A percentile compares a stretch with the other conserved stretches of the same genome.
Evolutionary conservation across 2,797 vertebrate genomes (phyloP).

Genomic region (Eulemur mongoz): DNA sequence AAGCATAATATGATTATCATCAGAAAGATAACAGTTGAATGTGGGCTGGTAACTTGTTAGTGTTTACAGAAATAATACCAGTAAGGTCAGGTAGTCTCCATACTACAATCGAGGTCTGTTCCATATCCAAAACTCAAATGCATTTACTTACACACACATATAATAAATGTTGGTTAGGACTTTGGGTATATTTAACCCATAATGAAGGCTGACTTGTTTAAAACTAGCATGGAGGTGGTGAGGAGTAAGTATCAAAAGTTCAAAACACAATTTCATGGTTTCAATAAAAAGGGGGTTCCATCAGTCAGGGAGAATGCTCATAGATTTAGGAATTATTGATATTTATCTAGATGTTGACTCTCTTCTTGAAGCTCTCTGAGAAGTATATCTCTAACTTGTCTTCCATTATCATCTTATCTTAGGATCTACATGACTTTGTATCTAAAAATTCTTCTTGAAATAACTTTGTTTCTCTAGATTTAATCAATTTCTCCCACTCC

Average conservation of each 20-base stretch:
- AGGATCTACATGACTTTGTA: neutral
- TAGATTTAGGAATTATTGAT: neutral
- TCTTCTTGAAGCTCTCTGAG: neutral
- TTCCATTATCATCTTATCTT: neutral
- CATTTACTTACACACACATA: neutral
- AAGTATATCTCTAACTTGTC: neutral
- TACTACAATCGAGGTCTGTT: neutral
- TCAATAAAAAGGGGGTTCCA: neutral
- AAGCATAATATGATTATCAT: neutral
- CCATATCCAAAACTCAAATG: neutral
- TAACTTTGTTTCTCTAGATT: neutral
- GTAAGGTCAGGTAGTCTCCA: neutral
- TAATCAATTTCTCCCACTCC: neutral
- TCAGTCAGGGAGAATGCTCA: neutral
- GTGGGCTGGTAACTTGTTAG: neutral
- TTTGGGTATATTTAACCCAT: neutral
- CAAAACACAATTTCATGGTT: neutral
- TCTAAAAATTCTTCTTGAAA: neutral
- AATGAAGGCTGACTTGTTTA: neutral
- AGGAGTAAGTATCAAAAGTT: neutral
- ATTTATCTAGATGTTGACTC: neutral
- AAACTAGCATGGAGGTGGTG: neutral
- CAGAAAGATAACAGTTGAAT: neutral
- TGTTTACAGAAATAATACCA: constrained; percentile 4
- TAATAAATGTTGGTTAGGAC: neutral